Conservation (phyloP, 2,888 invertebrate genomes). For the Rhagium mordax region DNA sequence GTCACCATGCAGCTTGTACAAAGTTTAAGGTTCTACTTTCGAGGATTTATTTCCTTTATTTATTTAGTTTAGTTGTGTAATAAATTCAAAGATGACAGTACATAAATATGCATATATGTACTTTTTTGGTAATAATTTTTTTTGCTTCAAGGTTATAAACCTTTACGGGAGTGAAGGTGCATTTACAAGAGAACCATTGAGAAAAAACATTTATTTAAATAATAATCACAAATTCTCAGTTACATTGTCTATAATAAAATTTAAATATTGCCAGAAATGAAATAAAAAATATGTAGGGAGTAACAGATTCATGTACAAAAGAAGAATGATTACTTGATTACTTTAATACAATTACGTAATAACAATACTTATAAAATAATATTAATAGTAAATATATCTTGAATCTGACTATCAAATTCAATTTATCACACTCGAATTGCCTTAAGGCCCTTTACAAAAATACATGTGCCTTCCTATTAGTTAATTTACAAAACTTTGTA, state of each 20-base stretch:
- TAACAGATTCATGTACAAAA: slow-evolving; percentile 44
- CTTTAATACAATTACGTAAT: slow-evolving; percentile 36
- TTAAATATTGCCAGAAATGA: slow-evolving; percentile 42
- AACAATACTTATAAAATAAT: slow-evolving; percentile 48
- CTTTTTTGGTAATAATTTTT: too few relatives aligned
- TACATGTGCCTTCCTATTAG: slow-evolving; percentile 66
- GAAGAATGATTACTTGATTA: slow-evolving; percentile 24
- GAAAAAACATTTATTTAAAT: slow-evolving; percentile 42
- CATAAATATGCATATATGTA: too few relatives aligned
- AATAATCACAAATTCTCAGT: slow-evolving; percentile 49
- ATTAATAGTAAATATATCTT: slow-evolving; percentile 49
- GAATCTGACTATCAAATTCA: slow-evolving; percentile 65
- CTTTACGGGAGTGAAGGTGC: too few relatives aligned
- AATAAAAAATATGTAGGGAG: slow-evolving; percentile 43
- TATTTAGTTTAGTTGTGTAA: too few relatives aligned
- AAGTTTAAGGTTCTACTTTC: too few relatives aligned
- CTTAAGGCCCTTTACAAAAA: slow-evolving; percentile 69
- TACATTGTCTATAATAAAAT: slow-evolving; percentile 43
- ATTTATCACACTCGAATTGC: slow-evolving; percentile 68
- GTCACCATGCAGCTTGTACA: too few relatives aligned
- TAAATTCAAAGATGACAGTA: too few relatives aligned
- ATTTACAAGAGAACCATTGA: not conserved
- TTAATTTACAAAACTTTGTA: slow-evolving; percentile 54
- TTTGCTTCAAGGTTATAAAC: too few relatives aligned
- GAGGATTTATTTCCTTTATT: too few relatives aligned